Evolutionary conservation across 2,888 invertebrate genomes (phyloP), one percentile per base, ranked within the genome.

Genomic region (Selenia dentaria): DNA sequence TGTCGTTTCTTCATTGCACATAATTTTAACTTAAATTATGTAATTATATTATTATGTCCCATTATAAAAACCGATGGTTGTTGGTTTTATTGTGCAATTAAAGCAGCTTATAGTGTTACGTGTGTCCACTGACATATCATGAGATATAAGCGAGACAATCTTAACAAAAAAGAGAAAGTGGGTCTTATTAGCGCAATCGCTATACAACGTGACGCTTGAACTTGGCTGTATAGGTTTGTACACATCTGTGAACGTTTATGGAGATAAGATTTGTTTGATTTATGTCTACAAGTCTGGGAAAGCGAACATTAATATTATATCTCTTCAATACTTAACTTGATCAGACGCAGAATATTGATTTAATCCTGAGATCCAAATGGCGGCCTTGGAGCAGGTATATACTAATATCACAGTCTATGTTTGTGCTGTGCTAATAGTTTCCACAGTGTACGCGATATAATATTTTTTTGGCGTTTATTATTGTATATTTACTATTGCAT

Each of bases 111-210:
- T 18, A 24, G 27, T 16, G 32, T 47, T 41, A 37, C 40, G 41
- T 40, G 40, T 28, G 9, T 2, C 13, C 16, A 53, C 37, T 48
- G 39, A 34, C 38, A 34, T 45, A 51, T 42, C 18, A 43, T 46
- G 47, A 34, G 43, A 43, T 26, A 39, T 34, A 31, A 50, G 28
- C 14, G 34, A 47, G 33, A 54, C 35, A 42, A 13, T 40, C 35
- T 41, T 24, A 35, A 49, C 34, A 50, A 51, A 53, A 54, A 59
- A 56, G 54, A 54, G 58, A 78, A 78, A 78, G 75, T 71, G 48
- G 60, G 54, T 50, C 64, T 72, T 64, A 64, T 61, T 67, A 70
- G 52, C 62, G 60, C 64, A 61, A 64, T 63, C 40, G 42, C 25
- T 42, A 12, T 36, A 36, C 26, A 20, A 49, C 11, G 6, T 28